Conservation (phyloP, 2,888 invertebrate species). For the Tachina lurida region DNA sequence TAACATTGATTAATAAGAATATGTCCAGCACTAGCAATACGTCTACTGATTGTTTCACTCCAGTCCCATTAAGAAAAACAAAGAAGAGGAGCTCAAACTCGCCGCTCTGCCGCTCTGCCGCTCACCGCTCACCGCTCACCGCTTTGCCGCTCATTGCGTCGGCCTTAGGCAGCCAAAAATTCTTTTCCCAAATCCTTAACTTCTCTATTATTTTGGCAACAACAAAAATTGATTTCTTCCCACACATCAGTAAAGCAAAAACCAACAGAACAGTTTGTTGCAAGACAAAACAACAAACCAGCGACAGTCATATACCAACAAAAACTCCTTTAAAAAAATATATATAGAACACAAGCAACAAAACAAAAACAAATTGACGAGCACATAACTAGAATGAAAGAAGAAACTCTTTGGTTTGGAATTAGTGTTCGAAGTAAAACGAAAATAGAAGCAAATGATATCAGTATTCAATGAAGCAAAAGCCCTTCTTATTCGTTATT, state of each 20-base stretch:
- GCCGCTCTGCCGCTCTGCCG: too few species aligned
- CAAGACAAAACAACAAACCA: background rate
- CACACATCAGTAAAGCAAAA: background rate
- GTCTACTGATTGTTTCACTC: too few species aligned
- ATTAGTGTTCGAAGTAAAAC: constrained; percentile 12
- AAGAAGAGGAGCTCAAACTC: too few species aligned
- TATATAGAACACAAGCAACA: constrained; percentile 9
- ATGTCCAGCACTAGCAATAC: too few species aligned
- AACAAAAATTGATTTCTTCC: constrained; percentile 42
- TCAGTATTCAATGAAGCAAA: constrained; percentile 61
- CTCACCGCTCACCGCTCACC: too few species aligned
- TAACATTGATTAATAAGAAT: too few species aligned
- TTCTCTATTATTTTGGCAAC: constrained; percentile 21
- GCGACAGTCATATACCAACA: constrained; percentile 7
- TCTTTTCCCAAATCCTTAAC: background rate
- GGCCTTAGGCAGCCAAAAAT: constrained; percentile 29
- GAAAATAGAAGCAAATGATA: constrained; percentile 32
- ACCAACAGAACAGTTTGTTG: constrained; percentile 4
- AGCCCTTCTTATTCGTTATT: constrained; percentile 18
- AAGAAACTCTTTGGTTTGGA: constrained; percentile 41
- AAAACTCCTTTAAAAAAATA: background rate
- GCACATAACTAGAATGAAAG: background rate
- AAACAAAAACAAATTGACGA: constrained; percentile 20
- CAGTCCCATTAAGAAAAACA: too few species aligned
- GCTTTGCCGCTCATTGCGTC: too few species aligned